Evolutionary conservation across 2,888 invertebrate genomes (phyloP), one percentile per base, ranked within the genome.

Genomic region (Calameuta filiformis): DNA sequence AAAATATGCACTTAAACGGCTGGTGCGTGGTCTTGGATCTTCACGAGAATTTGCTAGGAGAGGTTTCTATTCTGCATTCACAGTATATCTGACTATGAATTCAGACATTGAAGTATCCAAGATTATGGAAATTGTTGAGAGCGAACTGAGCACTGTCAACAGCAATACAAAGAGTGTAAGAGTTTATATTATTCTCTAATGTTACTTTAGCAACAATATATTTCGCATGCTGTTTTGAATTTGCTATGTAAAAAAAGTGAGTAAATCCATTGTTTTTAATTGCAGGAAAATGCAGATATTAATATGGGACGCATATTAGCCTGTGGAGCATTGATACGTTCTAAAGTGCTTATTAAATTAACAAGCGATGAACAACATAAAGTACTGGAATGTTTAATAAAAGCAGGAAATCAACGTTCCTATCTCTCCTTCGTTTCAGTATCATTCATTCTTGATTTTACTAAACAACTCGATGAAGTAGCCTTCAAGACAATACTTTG

Each of bases 221-320:
- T 23, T 56, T 56, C 1, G 2, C 56, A 23, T 2, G 23, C 23
- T 23, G 56, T 9, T 56, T 2, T 9, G 9, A 15, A 9, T 9
- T 56, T 23, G 56, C 56, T 56, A 0, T 9, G 23, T 33, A n/a
- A 75, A 40, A 6, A n/a, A 75, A 76, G 56, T 56, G 9, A 56
- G 56, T 15, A 6, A 68, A 76, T 81, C 76, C 82, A 68, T 77
- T 77, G 81, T 77, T 77, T 79, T 80, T 77, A 77, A 88, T 89
- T 84, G 84, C 81, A 96, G 96, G 96, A 96, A 93, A 94, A 94
- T 86, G 95, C 95, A 68, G 96, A 96, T 92, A 93, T 95, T 75
- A 93, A 94, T 56, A 93, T 94, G 34, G 96, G 96, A 0, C 94
- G 95, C 87, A 94, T 96, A 81, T 92, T 96, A 84, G 93, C 94